These are phyloP conservation scores for Zapus hudsonius DNA, from an alignment of 2,113 vertebrate species.

Conservation along the genomic window DNA sequence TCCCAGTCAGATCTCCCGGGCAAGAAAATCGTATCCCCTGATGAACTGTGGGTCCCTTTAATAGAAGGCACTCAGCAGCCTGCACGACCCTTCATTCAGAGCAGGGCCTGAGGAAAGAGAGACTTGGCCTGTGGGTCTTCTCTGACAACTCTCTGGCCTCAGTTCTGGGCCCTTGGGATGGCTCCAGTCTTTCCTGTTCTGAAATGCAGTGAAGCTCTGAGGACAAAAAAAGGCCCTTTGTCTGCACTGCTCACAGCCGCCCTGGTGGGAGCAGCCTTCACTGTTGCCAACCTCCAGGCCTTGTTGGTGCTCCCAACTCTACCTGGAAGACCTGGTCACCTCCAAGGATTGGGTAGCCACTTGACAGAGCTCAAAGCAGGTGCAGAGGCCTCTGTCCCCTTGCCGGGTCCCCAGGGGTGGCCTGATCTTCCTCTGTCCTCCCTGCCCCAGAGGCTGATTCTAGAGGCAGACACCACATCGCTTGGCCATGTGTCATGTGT, in stretches of 20 bases:
- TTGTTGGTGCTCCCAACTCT: constrained; percentile 13
- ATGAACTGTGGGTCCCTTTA: neutral
- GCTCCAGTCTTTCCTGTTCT: neutral
- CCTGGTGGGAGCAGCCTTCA: constrained; percentile 62
- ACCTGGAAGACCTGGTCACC: neutral
- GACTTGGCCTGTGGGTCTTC: neutral
- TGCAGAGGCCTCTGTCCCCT: neutral
- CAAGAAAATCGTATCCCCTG: neutral
- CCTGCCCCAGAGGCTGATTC: neutral
- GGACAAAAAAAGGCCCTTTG: constrained; percentile 5
- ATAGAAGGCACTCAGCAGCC: neutral
- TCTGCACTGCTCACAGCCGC: constrained; percentile 8
- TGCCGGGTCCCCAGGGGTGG: neutral
- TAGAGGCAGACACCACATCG: neutral
- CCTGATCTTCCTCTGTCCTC: neutral
- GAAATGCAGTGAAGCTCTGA: neutral
- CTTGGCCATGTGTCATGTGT: neutral
- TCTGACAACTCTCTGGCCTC: neutral
- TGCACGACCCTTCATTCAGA: neutral
- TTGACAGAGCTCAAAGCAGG: neutral
- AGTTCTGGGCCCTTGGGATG: neutral
- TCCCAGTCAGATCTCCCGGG: neutral
- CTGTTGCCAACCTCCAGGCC: constrained; percentile 18
- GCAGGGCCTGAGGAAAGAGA: neutral
- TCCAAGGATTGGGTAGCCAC: constrained; percentile 41